These are phyloP conservation scores for Coregonus ussuriensis DNA, from an alignment of 2,797 vertebrate species.

Conservation along the genomic window DNA sequence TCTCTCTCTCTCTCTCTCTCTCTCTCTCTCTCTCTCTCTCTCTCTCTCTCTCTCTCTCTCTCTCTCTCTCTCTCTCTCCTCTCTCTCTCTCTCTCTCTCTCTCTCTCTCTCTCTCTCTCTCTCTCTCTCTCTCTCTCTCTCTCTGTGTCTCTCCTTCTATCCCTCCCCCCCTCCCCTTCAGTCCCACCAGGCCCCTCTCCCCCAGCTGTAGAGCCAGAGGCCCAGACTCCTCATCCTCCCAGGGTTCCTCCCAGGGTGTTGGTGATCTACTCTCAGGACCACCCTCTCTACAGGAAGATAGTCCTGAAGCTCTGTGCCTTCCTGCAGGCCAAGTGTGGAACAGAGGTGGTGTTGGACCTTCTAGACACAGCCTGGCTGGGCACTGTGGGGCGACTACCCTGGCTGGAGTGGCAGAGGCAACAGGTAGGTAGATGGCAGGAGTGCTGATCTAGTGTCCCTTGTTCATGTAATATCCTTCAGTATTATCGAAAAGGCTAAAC, in stretches of 20 bases:
- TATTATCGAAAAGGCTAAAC: too few species aligned
- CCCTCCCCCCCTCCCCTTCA: background rate
- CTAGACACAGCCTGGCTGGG: constrained; percentile 83
- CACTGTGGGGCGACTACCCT: constrained; percentile 81
- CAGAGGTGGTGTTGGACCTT: constrained; percentile 86
- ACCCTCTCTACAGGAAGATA: constrained; percentile 84
- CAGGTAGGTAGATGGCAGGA: constrained; percentile 41
- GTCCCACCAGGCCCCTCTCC: background rate
- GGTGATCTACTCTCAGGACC: constrained; percentile 93
- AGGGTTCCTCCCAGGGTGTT: constrained; percentile 77
- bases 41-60: background rate
- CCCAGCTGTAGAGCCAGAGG: background rate
- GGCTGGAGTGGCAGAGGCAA: constrained; percentile 87
- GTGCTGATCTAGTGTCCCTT: too few species aligned
- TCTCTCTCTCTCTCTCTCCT: background rate
- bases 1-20: background rate
- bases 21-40: background rate
- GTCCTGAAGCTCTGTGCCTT: constrained; percentile 91
- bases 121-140: background rate
- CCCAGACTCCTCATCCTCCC: background rate
- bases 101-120: background rate
- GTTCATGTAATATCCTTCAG: too few species aligned
- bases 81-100: background rate
- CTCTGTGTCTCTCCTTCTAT: background rate
- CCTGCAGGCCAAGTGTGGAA: constrained; percentile 85